These are phyloP conservation scores for Tenrec ecaudatus DNA, from an alignment of 2,113 vertebrate species.

Conservation along the genomic window DNA sequence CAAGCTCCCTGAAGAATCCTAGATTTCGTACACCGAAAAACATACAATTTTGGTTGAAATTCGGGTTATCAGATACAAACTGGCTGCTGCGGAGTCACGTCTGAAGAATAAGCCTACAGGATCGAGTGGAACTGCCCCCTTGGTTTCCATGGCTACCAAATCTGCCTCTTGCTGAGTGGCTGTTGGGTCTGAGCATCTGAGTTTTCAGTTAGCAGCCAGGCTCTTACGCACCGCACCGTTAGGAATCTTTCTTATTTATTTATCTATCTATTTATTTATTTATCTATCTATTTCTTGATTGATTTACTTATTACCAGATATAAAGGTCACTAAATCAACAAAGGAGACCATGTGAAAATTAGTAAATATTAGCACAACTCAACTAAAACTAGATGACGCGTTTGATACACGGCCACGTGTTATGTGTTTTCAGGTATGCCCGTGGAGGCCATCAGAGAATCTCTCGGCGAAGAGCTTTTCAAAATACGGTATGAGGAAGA, in stretches of 20 bases:
- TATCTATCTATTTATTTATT: too few relatives aligned
- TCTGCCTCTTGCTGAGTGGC: background rate
- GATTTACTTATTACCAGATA: background rate
- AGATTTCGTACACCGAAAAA: too few relatives aligned
- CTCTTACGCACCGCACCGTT: background rate
- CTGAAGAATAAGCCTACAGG: background rate
- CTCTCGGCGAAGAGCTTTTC: constrained; percentile 95
- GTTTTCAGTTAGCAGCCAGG: background rate
- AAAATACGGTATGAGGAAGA: constrained; percentile 97
- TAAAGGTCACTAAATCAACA: background rate
- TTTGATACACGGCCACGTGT: constrained; percentile 42
- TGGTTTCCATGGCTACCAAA: background rate
- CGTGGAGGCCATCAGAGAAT: constrained; percentile 89
- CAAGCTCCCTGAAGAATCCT: too few relatives aligned
- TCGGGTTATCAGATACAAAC: background rate
- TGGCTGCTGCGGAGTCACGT: background rate
- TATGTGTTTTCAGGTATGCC: constrained; percentile 89
- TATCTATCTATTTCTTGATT: too few relatives aligned
- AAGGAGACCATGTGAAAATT: background rate
- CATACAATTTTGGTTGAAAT: background rate
- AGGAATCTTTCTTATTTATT: background rate
- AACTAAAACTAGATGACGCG: background rate
- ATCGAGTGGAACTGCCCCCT: background rate
- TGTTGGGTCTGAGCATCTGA: background rate
- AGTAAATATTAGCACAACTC: too few relatives aligned